Evolutionary conservation across 2,797 vertebrate genomes (phyloP), one percentile per base, ranked within the genome.

Genomic region (Lutjanus campechanus): DNA sequence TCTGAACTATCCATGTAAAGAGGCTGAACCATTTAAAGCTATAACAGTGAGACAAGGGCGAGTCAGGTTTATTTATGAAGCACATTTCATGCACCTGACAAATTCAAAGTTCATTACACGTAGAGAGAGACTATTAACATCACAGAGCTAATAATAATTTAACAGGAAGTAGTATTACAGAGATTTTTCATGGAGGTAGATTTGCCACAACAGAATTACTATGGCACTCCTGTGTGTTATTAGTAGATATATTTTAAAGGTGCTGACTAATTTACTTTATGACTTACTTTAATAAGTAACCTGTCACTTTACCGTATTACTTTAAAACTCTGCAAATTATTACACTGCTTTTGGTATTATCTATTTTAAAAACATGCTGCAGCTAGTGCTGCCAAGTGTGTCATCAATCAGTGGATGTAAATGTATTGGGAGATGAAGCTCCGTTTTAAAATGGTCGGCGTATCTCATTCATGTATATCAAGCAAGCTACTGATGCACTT

Each of bases 231-330:
- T 60, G 22, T 69, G 44, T 73, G 25, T 79, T 70, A 77, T 76
- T 62, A 69, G 55, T 11, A 22, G 69, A 55, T 50, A 62, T 47
- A 64, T 83, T 67, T 20, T 36, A 66, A 71, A 68, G 10, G 53
- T 68, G 43, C 59, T 4, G n/a, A 43, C 51, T 76, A 78, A 77
- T 86, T 87, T 68, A 75, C 70, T 75, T 58, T 67, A 77, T 58
- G 54, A 69, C 60, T 75, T 72, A 29, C 51, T 66, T 82, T 81
- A 88, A 81, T 85, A 50, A 79, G 63, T 15, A 61, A 76, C 53
- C 62, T 49, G 54, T 78, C 73, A 80, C 55, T 20, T 11, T 62
- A 46, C 7, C 69, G 7, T 55, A 75, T 73, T 44, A 25, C 71
- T 36, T 61, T 73, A 81, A 79, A 76, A 41, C 16, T 8, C n/a